phyloP scores from a whole-genome alignment of 2,113 vertebrate genomes.

The Anarrhichthys ocellatus region DNA sequence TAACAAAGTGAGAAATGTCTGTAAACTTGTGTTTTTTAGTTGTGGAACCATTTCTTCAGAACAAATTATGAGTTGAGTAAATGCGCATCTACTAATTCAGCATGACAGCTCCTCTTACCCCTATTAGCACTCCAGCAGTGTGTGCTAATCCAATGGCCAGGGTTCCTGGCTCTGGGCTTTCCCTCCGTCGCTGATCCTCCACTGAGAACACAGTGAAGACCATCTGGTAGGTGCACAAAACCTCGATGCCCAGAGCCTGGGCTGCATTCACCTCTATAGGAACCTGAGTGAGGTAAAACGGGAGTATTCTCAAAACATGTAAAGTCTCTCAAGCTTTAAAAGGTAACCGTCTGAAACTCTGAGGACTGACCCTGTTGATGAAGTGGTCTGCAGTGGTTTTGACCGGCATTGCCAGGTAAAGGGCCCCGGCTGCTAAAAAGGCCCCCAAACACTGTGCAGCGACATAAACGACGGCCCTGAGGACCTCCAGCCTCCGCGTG shows the following conservation, averaged over 20 bases:
- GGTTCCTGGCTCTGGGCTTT: constrained; percentile 73
- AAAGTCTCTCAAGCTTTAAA: background rate
- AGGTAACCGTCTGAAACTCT: background rate
- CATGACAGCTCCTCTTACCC: constrained; percentile 64
- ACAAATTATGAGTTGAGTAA: background rate
- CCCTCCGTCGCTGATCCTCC: constrained; percentile 77
- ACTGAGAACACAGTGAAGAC: constrained; percentile 85
- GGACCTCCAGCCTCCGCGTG: constrained; percentile 81
- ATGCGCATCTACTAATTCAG: background rate
- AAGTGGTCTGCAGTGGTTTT: constrained; percentile 74
- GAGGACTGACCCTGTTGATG: constrained; percentile 81
- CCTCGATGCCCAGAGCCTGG: constrained; percentile 85
- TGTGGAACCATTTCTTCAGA: background rate
- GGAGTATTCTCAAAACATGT: background rate
- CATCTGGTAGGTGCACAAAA: constrained; percentile 87
- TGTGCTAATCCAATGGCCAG: constrained; percentile 86
- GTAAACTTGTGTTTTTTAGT: background rate
- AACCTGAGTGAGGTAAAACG: constrained; percentile 69
- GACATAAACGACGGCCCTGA: constrained; percentile 74
- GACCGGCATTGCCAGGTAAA: constrained; percentile 77
- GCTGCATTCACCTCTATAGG: constrained; percentile 79
- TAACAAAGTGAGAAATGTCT: no score
- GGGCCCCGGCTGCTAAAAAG: constrained; percentile 76
- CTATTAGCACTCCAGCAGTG: constrained; percentile 81
- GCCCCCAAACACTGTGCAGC: constrained; percentile 86